These are phyloP conservation scores for Anguilla obscura DNA, from an alignment of 2,797 vertebrate genomes.

Conservation along the genomic window DNA sequence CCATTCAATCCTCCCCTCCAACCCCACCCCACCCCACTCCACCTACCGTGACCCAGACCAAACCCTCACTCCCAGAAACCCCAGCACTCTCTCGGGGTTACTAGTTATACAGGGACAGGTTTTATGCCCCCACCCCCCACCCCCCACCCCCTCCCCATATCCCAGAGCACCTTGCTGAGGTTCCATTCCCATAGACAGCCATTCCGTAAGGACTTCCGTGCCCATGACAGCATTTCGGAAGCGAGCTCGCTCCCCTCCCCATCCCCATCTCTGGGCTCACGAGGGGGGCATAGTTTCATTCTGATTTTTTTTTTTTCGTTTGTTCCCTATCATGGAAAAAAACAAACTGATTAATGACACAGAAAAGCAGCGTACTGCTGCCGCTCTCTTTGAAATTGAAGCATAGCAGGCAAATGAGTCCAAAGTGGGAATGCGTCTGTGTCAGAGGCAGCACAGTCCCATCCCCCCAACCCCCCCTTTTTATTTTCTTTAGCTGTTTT, in stretches of 20 bases:
- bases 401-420: not conserved
- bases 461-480: constrained; percentile 36
- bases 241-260: not conserved
- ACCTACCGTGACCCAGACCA: constrained; percentile 34
- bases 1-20: constrained; percentile 38
- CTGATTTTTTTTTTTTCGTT: constrained; percentile 6
- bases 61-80: constrained; percentile 19
- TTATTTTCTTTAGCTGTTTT: constrained; percentile 41
- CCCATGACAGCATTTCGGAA: constrained; percentile 36
- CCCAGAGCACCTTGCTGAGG: not conserved
- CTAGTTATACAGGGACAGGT: constrained; percentile 3
- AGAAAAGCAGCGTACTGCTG: not conserved
- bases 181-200: constrained; percentile 35
- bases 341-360: not conserved
- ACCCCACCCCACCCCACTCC: constrained; percentile 63
- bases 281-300: not conserved
- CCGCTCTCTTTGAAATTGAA: not conserved
- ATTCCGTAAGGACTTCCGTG: constrained; percentile 50
- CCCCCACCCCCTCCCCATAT: not conserved
- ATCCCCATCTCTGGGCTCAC: not conserved
- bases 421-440: constrained; percentile 5
- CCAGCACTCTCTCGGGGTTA: not conserved
- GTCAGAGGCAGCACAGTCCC: constrained; percentile 21
- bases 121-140: not conserved
- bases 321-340: constrained; percentile 3